A percentile compares a stretch with the other conserved stretches of the same genome.
Evolutionary conservation across 2,888 invertebrate species (phyloP).

Genomic region (Lasioglossum morio): DNA sequence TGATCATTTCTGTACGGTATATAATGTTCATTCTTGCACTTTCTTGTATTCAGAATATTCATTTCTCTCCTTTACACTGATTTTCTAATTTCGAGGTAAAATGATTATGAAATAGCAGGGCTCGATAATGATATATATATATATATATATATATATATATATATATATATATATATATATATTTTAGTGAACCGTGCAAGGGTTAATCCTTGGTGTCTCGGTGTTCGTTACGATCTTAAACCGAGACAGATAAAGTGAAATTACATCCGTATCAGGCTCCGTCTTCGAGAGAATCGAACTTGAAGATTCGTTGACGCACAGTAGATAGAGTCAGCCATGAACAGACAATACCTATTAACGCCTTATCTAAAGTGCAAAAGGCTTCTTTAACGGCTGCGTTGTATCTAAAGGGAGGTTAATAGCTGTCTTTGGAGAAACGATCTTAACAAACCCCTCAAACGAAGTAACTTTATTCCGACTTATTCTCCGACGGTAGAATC

Average conservation of each 20-base stretch:
- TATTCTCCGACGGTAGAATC: neutral
- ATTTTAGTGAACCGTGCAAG: neutral
- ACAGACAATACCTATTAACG: neutral
- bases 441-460: neutral
- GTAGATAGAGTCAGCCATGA: neutral
- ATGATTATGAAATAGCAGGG: neutral
- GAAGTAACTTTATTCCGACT: neutral
- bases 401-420: neutral
- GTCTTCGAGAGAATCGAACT: neutral
- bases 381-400: neutral
- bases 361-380: neutral
- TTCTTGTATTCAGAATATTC: neutral
- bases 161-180: too few relatives aligned
- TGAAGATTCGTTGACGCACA: neutral
- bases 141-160: too few relatives aligned
- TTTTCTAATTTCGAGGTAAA: neutral
- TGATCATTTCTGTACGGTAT: neutral
- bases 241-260: neutral
- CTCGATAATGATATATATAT: neutral
- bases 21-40: neutral
- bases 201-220: neutral
- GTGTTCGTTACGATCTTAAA: neutral
- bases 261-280: neutral
- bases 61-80: neutral
- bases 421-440: neutral